Evolutionary conservation across 2,797 vertebrate species (phyloP).

Genomic region (Podarcis siculus): DNA sequence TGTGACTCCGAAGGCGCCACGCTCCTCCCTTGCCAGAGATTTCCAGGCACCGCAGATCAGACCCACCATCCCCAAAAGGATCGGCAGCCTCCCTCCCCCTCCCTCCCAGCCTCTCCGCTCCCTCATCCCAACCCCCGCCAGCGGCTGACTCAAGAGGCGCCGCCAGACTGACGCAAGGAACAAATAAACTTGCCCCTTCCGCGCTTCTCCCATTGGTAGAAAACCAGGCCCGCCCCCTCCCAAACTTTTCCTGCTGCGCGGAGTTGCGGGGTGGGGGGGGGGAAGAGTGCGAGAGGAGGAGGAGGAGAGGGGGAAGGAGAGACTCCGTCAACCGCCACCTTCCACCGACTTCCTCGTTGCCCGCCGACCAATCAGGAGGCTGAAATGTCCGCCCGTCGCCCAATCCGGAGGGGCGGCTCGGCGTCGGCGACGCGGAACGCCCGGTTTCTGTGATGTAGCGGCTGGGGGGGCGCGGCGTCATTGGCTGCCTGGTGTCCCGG

Average conservation of each 20-base stretch:
- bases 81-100: too few species aligned
- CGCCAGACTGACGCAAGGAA: background rate
- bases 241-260: background rate
- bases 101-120: background rate
- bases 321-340: background rate
- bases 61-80: too few species aligned
- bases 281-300: background rate
- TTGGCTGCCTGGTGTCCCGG: constrained; percentile 18
- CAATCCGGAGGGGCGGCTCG: background rate
- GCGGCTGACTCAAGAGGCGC: background rate
- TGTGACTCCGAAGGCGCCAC: background rate
- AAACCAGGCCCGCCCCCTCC: background rate
- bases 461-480: background rate
- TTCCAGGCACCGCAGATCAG: too few species aligned
- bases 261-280: background rate
- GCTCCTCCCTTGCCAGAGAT: too few species aligned
- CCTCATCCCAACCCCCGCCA: background rate
- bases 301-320: background rate
- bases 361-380: background rate
- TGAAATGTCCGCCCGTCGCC: background rate
- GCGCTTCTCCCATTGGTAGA: background rate
- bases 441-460: constrained; percentile 16
- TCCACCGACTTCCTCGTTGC: too few species aligned
- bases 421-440: background rate
- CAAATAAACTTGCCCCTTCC: background rate